Percentiles rank a stretch among this genome's conserved stretches.
These are phyloP conservation scores for Paralinhomoeus sp. DNA, from an alignment of 2,888 invertebrate genomes.

Conservation along the genomic window DNA sequence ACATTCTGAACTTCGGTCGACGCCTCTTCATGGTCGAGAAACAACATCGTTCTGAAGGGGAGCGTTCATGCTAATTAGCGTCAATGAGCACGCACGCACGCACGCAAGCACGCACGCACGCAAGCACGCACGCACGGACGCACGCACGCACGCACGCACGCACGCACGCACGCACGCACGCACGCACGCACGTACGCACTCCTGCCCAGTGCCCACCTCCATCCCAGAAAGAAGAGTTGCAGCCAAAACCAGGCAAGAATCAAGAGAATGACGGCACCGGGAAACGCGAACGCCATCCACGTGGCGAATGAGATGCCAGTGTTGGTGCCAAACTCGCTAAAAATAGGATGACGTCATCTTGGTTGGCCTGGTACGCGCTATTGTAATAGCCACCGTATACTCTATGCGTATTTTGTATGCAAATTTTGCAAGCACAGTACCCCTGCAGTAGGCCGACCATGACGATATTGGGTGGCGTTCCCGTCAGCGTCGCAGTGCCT, in stretches of 20 bases:
- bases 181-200: no score
- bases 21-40: not conserved
- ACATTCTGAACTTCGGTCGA: not conserved
- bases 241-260: conserved; percentile 25
- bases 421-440: no score
- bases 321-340: conserved; percentile 5
- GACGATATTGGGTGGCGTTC: conserved; percentile 29
- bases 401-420: no score
- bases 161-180: no score
- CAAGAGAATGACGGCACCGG: conserved; percentile 13
- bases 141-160: no score
- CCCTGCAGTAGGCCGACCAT: conserved; percentile 21
- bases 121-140: no score
- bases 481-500: conserved; percentile 29
- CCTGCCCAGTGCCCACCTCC: no score
- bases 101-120: no score
- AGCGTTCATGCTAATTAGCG: no score
- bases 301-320: conserved; percentile 10
- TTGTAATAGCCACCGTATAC: no score
- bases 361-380: no score
- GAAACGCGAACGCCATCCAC: conserved; percentile 13
- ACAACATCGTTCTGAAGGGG: not conserved
- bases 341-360: not conserved
- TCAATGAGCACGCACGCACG: no score
- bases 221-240: conserved; percentile 10